phyloP scores from a whole-genome alignment of 2,888 invertebrate genomes.

The Andrena chrysosceles region DNA sequence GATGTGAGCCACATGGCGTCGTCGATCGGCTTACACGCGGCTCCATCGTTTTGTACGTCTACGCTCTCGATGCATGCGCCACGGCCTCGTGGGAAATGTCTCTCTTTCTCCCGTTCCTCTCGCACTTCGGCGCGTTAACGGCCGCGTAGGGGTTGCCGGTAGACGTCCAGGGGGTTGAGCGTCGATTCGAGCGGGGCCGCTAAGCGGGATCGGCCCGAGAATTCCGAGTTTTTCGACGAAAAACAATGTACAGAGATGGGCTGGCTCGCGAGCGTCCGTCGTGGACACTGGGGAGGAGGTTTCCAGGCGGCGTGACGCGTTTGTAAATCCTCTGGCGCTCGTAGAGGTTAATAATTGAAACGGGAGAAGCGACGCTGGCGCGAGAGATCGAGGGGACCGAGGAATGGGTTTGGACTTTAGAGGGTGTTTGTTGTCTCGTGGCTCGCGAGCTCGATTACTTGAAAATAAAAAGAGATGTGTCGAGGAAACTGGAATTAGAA shows the following conservation, averaged over 20 bases:
- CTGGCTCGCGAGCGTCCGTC: too few species aligned
- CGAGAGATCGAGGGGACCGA: slow-evolving; percentile 23
- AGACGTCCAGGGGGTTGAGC: slow-evolving; percentile 17
- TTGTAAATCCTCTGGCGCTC: slow-evolving; percentile 46
- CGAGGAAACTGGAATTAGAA: neutral
- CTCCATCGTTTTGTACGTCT: slow-evolving; percentile 20
- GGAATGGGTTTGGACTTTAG: neutral
- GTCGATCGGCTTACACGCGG: slow-evolving; percentile 54
- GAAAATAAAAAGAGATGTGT: neutral
- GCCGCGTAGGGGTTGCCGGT: slow-evolving; percentile 3
- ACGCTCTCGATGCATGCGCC: slow-evolving; percentile 26
- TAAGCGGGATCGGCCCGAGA: slow-evolving; percentile 42
- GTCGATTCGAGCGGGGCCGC: slow-evolving; percentile 41
- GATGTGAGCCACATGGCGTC: slow-evolving; percentile 79
- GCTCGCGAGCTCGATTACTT: neutral
- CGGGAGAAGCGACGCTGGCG: slow-evolving; percentile 15
- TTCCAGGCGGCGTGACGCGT: slow-evolving; percentile 14
- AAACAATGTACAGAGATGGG: slow-evolving; percentile 21
- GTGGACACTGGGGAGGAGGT: neutral
- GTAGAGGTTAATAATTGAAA: slow-evolving; percentile 56
- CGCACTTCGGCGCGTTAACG: neutral
- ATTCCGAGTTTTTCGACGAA: slow-evolving; percentile 47
- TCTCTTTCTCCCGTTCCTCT: slow-evolving; percentile 19
- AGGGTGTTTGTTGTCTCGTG: neutral
- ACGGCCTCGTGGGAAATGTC: slow-evolving; percentile 62